Percentiles rank a stretch among this genome's conserved stretches.
phyloP scores from a whole-genome alignment of 2,888 invertebrate species.

The Campopleginae sp. region DNA sequence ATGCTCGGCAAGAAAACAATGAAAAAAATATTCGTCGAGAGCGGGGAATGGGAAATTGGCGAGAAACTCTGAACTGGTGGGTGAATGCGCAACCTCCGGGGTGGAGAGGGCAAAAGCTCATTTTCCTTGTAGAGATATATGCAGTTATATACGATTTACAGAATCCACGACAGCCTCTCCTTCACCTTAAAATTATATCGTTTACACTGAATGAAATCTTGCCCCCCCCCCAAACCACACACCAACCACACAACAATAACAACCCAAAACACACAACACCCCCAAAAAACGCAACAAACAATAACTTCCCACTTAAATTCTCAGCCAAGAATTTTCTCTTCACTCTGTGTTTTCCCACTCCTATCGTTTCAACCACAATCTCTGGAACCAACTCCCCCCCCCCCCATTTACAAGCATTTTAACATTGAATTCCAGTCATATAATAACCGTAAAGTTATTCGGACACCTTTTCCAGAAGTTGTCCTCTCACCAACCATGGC shows the following conservation, averaged over 20 bases:
- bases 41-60: conserved; percentile 25
- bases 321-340: background rate
- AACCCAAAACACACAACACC: too few species aligned
- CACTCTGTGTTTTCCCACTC: background rate
- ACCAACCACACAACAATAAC: too few species aligned
- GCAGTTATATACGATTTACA: conserved; percentile 32
- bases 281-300: too few species aligned
- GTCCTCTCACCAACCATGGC: background rate
- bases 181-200: conserved; percentile 42
- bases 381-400: background rate
- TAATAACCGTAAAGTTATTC: background rate
- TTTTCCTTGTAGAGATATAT: conserved; percentile 17
- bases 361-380: background rate
- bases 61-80: background rate
- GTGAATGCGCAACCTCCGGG: background rate
- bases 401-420: background rate
- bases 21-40: conserved; percentile 8
- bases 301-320: background rate
- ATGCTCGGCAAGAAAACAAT: conserved; percentile 13
- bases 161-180: conserved; percentile 33
- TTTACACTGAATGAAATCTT: conserved; percentile 39
- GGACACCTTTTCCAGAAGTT: background rate
- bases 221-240: background rate
- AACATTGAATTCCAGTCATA: background rate
- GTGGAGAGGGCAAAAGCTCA: conserved; percentile 9